Conservation (phyloP, 2,113 vertebrate genomes). For the Tetraodon nigroviridis region DNA sequence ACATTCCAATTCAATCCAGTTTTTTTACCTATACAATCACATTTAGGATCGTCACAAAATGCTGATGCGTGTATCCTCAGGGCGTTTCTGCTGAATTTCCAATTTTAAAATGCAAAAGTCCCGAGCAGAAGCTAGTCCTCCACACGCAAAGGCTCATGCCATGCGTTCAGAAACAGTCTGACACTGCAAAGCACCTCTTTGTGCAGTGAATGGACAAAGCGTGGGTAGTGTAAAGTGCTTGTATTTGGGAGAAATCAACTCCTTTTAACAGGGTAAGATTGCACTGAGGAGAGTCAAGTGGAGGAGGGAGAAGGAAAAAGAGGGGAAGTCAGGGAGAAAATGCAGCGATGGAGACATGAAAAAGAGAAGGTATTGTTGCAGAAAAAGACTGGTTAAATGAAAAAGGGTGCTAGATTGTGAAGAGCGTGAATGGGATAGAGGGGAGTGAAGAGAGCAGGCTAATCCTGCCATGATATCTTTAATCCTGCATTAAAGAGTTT, state of each 20-base stretch:
- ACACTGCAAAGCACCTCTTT: slow-evolving; percentile 57
- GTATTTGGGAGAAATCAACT: slow-evolving; percentile 23
- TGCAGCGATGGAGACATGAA: slow-evolving; percentile 25
- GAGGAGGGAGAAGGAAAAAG: slow-evolving; percentile 9
- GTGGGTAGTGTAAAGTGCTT: slow-evolving; percentile 28
- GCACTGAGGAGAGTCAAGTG: slow-evolving; percentile 24
- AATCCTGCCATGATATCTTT: slow-evolving; percentile 69
- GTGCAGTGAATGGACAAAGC: slow-evolving; percentile 29
- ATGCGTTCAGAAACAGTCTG: slow-evolving; percentile 51
- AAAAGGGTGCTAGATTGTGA: slow-evolving; percentile 37
- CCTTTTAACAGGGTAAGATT: slow-evolving; percentile 35
- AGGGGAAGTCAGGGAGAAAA: slow-evolving; percentile 26
- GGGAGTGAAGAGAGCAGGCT: slow-evolving; percentile 36
- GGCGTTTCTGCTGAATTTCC: slow-evolving; percentile 8
- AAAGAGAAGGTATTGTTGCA: slow-evolving; percentile 42
- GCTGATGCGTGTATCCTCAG: neutral
- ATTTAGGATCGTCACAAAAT: neutral
- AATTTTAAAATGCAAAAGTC: slow-evolving; percentile 49
- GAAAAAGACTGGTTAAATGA: slow-evolving; percentile 42
- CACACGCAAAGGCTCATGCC: slow-evolving; percentile 70
- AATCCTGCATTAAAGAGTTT: slow-evolving; percentile 68
- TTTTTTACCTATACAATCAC: slow-evolving; percentile 4
- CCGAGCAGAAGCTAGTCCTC: slow-evolving; percentile 64
- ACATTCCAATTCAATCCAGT: slow-evolving; percentile 9
- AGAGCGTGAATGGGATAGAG: slow-evolving; percentile 7